A percentile compares a stretch with the other conserved stretches of the same genome.
phyloP scores from a whole-genome alignment of 92 coral and sea anemone species.

The Blastomussa wellsi region DNA sequence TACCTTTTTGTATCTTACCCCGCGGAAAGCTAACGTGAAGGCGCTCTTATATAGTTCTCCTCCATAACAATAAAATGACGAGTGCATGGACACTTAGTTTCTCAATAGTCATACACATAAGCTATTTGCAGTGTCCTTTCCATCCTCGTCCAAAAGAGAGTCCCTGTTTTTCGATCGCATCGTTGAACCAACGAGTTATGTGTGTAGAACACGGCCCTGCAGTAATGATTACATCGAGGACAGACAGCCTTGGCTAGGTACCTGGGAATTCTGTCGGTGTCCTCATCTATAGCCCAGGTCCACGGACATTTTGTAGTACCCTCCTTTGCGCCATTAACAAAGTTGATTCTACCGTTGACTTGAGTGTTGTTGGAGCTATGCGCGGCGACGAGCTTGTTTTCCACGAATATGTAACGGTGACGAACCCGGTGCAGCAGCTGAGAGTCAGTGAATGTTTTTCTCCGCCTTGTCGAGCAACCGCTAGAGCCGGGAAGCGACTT shows the following conservation, averaged over 20 bases:
- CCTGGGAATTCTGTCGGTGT: constrained; percentile 47
- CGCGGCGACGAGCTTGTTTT: not conserved
- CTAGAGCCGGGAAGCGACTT: constrained; percentile 1
- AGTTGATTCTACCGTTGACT: not conserved
- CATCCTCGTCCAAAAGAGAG: constrained; percentile 13
- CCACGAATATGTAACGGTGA: constrained; percentile 16
- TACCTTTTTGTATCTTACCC: too few relatives aligned
- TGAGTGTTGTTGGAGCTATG: constrained; percentile 8
- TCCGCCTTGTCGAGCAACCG: not conserved
- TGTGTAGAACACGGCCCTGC: constrained; percentile 36
- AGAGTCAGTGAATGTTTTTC: constrained; percentile 22
- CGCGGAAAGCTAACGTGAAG: too few relatives aligned
- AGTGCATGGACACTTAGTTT: not conserved
- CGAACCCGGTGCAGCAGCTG: constrained; percentile 6
- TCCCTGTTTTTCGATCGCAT: constrained; percentile 24
- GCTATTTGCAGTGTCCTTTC: constrained; percentile 28
- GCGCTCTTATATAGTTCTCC: too few relatives aligned
- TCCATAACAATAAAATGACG: not conserved
- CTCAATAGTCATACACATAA: constrained; percentile 28
- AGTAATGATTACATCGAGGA: constrained; percentile 30
- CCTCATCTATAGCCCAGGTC: constrained; percentile 36
- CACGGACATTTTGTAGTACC: constrained; percentile 55
- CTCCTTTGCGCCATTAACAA: not conserved
- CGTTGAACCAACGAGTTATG: constrained; percentile 44
- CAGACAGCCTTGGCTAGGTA: constrained; percentile 49